Evolutionary conservation across 2,797 vertebrate genomes (phyloP), one percentile per base, ranked within the genome.

Genomic region (Pseudochaenichthys georgianus): DNA sequence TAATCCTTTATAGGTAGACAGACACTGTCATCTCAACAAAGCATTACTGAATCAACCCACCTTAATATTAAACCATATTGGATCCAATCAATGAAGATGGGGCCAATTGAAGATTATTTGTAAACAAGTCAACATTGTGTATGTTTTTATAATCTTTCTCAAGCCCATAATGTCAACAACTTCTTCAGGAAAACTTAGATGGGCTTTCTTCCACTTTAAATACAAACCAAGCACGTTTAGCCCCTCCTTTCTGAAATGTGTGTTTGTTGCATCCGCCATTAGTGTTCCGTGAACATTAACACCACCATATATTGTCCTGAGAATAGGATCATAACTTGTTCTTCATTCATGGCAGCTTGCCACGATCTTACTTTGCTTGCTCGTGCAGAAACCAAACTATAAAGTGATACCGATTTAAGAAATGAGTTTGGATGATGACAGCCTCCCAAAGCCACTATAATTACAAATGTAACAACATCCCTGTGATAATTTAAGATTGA

Each of bases 401-500:
- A 23, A 69, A 62, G 19, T 38, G 11, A 66, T 31, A 15, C 7
- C 11, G 45, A 62, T 17, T 28, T 4, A 2, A 64, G 10, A 45
- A 23, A 60, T 19, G 11, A 19, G 8, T 46, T 66, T 9, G 19
- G 21, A 19, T 31, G 28, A n/a, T 38, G 34, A 42, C 46, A n/a
- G 13, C 28, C 42, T 50, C 52, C 4, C 38, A 41, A 64, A 57
- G 23, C 4, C 6, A 58, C 48, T 1, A 67, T 71, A 47, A 81
- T 72, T 54, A 31, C 9, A 71, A 28, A 64, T 69, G 34, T 0
- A 13, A 16, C 62, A 13, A n/a, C 53, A 66, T 67, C 65, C 60
- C 59, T 58, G 63, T 38, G 47, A 58, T 82, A 21, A 75, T 74
- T 76, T 72, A 81, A 50, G 42, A 77, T 88, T 73, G 69, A 87